These are phyloP conservation scores for Apotomis turbidana DNA, from an alignment of 2,888 invertebrate species.

Conservation along the genomic window DNA sequence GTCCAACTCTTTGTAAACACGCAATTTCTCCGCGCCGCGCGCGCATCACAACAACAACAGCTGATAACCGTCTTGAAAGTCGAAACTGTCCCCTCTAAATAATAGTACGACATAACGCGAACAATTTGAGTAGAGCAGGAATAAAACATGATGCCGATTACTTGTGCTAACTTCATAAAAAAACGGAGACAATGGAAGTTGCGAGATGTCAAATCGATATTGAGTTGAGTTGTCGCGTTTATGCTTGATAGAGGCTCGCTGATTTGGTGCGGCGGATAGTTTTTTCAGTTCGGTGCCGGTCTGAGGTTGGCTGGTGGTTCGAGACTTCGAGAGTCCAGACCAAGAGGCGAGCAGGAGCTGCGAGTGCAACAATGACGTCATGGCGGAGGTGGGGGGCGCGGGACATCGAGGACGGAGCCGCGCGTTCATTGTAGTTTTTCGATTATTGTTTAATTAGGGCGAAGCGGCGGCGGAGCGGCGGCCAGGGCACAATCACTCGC, in stretches of 20 bases:
- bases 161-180: constrained; percentile 22
- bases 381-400: background rate
- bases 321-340: constrained; percentile 19
- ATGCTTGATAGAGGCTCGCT: constrained; percentile 10
- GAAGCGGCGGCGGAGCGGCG: constrained; percentile 83
- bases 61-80: constrained; percentile 36
- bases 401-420: constrained; percentile 60
- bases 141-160: constrained; percentile 24
- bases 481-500: constrained; percentile 67
- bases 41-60: constrained; percentile 31
- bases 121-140: constrained; percentile 27
- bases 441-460: constrained; percentile 85
- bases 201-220: constrained; percentile 18
- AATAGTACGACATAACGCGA: constrained; percentile 14
- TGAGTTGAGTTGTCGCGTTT: constrained; percentile 16
- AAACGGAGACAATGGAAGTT: constrained; percentile 19
- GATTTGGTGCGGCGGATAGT: constrained; percentile 9
- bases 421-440: constrained; percentile 84
- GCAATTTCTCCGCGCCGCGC: constrained; percentile 32
- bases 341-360: constrained; percentile 80
- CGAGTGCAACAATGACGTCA: constrained; percentile 80
- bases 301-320: constrained; percentile 1
- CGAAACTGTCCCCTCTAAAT: constrained; percentile 32
- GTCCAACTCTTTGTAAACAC: constrained; percentile 30
- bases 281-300: constrained; percentile 16